phyloP scores from a whole-genome alignment of 1,140 invertebrate genomes.

The Aphelenchoides besseyi region DNA sequence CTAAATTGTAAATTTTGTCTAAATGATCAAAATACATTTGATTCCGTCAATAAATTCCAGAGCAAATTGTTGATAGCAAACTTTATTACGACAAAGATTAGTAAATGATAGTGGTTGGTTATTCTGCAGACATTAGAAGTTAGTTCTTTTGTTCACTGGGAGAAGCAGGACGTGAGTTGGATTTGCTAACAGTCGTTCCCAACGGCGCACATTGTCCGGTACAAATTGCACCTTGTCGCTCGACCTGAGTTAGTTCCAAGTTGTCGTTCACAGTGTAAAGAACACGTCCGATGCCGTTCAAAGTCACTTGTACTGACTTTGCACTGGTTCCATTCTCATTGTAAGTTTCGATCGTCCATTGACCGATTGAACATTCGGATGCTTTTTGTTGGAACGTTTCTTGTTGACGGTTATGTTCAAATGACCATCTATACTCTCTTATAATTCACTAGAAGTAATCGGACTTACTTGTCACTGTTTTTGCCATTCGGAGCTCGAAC shows the following conservation, averaged over 20 bases:
- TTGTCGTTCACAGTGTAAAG: constrained; percentile 55
- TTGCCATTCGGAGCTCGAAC: constrained; percentile 55
- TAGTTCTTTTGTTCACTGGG: background rate
- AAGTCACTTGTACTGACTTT: constrained; percentile 39
- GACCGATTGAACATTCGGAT: constrained; percentile 45
- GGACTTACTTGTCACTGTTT: constrained; percentile 52
- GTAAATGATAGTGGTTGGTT: too few species aligned
- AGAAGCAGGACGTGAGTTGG: background rate
- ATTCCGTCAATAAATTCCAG: background rate
- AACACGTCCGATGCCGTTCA: constrained; percentile 57
- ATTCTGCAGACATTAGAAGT: too few species aligned
- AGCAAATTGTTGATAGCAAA: too few species aligned
- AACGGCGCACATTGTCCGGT: constrained; percentile 51
- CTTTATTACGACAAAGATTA: too few species aligned
- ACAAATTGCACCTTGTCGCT: constrained; percentile 58
- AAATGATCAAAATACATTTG: background rate
- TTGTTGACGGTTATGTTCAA: constrained; percentile 45
- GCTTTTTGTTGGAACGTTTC: constrained; percentile 60
- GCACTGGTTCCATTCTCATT: constrained; percentile 29
- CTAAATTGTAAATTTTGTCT: too few species aligned
- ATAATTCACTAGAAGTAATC: background rate
- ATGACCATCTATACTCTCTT: constrained; percentile 46
- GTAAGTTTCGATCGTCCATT: constrained; percentile 32
- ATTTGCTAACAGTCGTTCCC: background rate
- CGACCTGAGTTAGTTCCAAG: constrained; percentile 46